Evolutionary conservation across 2,888 invertebrate genomes (phyloP), one percentile per base, ranked within the genome.

Genomic region (Ormyrus pomaceus): DNA sequence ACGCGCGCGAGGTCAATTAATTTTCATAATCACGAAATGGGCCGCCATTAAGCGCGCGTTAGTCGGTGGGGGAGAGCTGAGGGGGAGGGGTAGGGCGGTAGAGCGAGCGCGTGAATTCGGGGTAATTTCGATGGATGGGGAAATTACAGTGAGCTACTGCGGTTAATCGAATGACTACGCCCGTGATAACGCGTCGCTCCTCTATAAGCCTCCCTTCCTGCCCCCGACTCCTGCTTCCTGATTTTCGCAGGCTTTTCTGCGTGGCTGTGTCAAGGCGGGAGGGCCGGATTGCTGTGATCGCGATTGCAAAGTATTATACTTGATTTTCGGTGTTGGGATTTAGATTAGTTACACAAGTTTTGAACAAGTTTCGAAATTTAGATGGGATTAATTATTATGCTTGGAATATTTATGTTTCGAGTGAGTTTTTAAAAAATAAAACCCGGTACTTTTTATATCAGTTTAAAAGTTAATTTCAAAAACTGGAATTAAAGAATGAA

Each of bases 21-120:
- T 87, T 86, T 84, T 85, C 82, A 83, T 83, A 84, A 85, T 85
- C 83, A 83, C 83, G 80, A 77, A 82, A 84, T 83, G 81, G 80
- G 77, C 73, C 48, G 70, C 79, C 80, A 83, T 81, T 83, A 79
- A 72, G 78, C 56, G 65, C 69, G 69, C 53, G 79, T 75, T 68
- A 64, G 62, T n/a, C 48, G 8, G 34, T 34, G 34, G 34, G 34
- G 4, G 34, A 34, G 34, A 34, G 34, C 4, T 0, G 34, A 34
- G 34, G 4, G 34, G 34, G 4, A 34, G 34, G 50, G n/a, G 10
- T 19, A 9, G 34, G 34, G 34, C 34, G 34, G 34, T 34, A 34
- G 34, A 34, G 34, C 13, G 8, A 8, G n/a, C 50, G 19, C 66
- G 69, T 71, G 78, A 77, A 82, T 83, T 82, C 80, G 77, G 69